phyloP scores from a whole-genome alignment of 2,888 invertebrate species.

The Hipparchia semele region DNA sequence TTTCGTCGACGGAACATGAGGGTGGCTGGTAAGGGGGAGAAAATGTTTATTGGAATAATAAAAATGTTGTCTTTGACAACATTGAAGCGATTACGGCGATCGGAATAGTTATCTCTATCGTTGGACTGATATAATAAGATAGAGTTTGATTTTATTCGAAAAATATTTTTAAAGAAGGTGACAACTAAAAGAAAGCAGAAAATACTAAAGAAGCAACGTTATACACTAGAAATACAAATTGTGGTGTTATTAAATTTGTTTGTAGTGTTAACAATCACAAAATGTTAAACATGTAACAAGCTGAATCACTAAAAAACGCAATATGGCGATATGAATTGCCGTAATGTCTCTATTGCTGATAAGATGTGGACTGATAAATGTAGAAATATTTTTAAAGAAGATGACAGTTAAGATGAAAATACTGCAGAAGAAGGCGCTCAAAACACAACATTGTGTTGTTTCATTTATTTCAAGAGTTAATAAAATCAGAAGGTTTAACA shows the following conservation, averaged over 20 bases:
- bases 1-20: slow-evolving; percentile 44
- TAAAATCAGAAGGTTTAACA: too few relatives aligned
- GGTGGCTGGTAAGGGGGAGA: slow-evolving; percentile 58
- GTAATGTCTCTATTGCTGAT: too few relatives aligned
- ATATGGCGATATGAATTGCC: too few relatives aligned
- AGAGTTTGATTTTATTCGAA: neutral
- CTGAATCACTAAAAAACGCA: neutral
- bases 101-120: neutral
- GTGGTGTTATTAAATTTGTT: too few relatives aligned
- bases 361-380: too few relatives aligned
- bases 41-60: slow-evolving; percentile 64
- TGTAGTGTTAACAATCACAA: neutral
- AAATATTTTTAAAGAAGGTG: neutral
- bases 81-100: slow-evolving; percentile 30
- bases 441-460: too few relatives aligned
- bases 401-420: too few relatives aligned
- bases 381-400: too few relatives aligned
- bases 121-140: neutral
- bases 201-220: neutral
- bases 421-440: too few relatives aligned
- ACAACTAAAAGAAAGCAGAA: neutral
- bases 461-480: too few relatives aligned
- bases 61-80: slow-evolving; percentile 62
- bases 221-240: neutral
- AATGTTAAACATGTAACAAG: too few relatives aligned